phyloP scores from a whole-genome alignment of 2,888 invertebrate genomes.

The Rhamnusium bicolor region DNA sequence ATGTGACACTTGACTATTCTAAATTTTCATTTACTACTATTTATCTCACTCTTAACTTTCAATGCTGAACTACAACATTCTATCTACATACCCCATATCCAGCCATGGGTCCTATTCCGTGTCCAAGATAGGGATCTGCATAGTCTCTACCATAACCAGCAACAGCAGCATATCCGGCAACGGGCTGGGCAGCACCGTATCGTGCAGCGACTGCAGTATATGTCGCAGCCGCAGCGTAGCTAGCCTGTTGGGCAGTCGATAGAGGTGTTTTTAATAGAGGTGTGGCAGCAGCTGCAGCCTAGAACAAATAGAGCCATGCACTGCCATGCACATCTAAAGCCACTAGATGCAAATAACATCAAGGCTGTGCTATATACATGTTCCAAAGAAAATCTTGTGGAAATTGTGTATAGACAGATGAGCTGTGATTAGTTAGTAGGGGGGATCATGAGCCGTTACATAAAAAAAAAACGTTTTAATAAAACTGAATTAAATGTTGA shows the following conservation, averaged over 20 bases:
- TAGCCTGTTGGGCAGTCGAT: slow-evolving; percentile 88
- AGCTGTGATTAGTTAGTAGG: not conserved
- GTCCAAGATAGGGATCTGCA: slow-evolving; percentile 94
- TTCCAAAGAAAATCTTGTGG: slow-evolving; percentile 3
- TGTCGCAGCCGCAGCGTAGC: slow-evolving; percentile 88
- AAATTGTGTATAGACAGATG: slow-evolving; percentile 3
- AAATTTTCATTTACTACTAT: no score
- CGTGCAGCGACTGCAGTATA: slow-evolving; percentile 80
- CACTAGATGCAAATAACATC: slow-evolving; percentile 47
- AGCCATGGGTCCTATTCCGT: slow-evolving; percentile 96
- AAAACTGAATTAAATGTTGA: not conserved
- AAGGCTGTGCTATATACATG: slow-evolving; percentile 47
- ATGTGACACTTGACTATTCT: no score
- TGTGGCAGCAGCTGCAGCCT: slow-evolving; percentile 77
- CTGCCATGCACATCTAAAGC: slow-evolving; percentile 70
- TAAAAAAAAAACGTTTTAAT: not conserved
- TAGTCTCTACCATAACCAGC: slow-evolving; percentile 91
- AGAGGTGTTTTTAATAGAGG: slow-evolving; percentile 89
- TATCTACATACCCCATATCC: slow-evolving; percentile 91
- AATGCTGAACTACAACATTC: slow-evolving; percentile 40
- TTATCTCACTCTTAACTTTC: not conserved
- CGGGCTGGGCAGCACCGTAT: slow-evolving; percentile 78
- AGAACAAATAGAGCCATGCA: slow-evolving; percentile 66
- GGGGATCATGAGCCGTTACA: not conserved
- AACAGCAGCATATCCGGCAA: slow-evolving; percentile 82